Conservation (phyloP, 1,140 invertebrate genomes). For the Hyposmocoma kahamanoa region DNA sequence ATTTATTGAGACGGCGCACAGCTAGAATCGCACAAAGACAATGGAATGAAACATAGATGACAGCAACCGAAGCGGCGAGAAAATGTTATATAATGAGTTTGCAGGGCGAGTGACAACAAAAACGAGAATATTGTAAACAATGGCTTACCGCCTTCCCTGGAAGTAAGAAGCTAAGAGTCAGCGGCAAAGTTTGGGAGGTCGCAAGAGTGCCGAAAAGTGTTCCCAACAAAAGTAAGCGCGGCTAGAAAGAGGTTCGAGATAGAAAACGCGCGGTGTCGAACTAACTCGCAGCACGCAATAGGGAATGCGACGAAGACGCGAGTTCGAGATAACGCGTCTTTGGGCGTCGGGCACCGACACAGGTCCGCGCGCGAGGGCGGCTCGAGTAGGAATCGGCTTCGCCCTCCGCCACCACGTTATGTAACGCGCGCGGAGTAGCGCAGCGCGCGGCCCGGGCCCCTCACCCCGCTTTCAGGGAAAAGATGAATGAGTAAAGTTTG, state of each 20-base stretch:
- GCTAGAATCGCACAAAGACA: conserved; percentile 3
- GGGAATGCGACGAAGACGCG: conserved; percentile 18
- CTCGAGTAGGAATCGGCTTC: conserved; percentile 44
- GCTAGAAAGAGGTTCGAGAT: too few relatives aligned
- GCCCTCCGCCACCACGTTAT: conserved; percentile 46
- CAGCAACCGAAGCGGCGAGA: conserved; percentile 5
- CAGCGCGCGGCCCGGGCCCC: conserved; percentile 45
- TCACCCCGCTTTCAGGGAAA: conserved; percentile 63
- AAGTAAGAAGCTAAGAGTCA: conserved; percentile 20
- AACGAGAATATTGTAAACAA: conserved; percentile 21
- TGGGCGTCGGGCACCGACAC: conserved; percentile 16
- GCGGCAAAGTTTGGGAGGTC: conserved; percentile 29
- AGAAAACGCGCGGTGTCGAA: too few relatives aligned
- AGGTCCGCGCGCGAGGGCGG: conserved; percentile 45
- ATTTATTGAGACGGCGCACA: conserved; percentile 11
- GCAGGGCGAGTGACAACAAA: conserved; percentile 15
- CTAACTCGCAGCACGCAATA: conserved; percentile 13
- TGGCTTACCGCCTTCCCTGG: conserved; percentile 43
- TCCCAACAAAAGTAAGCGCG: conserved; percentile 14
- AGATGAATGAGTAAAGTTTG: conserved; percentile 70
- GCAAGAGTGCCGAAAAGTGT: conserved; percentile 15
- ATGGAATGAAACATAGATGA: neutral
- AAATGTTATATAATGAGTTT: conserved; percentile 42
- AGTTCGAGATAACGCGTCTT: conserved; percentile 9
- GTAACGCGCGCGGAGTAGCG: conserved; percentile 51